Conservation (phyloP, 2,888 invertebrate genomes). For the Netelia virgata region DNA sequence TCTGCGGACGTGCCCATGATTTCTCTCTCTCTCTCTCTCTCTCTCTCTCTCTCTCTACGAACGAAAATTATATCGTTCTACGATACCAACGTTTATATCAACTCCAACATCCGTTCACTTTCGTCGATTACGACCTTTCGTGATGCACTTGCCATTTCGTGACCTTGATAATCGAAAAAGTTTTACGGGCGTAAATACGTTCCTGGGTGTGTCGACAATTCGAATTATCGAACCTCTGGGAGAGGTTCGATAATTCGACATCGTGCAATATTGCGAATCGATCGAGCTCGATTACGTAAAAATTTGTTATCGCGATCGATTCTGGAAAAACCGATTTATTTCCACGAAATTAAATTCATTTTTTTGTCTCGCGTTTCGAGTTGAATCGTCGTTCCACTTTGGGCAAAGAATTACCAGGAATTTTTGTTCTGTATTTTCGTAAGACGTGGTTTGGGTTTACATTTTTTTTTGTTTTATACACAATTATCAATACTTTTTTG, state of each 20-base stretch:
- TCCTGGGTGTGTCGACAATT: constrained; percentile 28
- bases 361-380: not conserved
- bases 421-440: no score
- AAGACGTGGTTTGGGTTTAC: no score
- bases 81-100: constrained; percentile 46
- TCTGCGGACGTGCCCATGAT: constrained; percentile 63
- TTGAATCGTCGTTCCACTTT: no score
- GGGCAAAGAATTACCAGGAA: no score
- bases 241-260: not conserved
- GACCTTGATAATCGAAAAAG: constrained; percentile 55
- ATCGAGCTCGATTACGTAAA: not conserved
- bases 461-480: no score
- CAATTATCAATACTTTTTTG: no score
- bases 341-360: not conserved
- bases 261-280: not conserved
- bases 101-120: constrained; percentile 52
- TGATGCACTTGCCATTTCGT: constrained; percentile 56
- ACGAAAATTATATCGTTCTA: not conserved
- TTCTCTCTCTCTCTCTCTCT: constrained; percentile 33
- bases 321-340: not conserved
- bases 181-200: not conserved
- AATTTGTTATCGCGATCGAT: not conserved
- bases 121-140: constrained; percentile 39
- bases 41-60: no score
- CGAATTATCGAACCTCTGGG: no score